Evolutionary conservation across 2,888 invertebrate genomes (phyloP), one percentile per base, ranked within the genome.

Genomic region (Epinotia nisella): DNA sequence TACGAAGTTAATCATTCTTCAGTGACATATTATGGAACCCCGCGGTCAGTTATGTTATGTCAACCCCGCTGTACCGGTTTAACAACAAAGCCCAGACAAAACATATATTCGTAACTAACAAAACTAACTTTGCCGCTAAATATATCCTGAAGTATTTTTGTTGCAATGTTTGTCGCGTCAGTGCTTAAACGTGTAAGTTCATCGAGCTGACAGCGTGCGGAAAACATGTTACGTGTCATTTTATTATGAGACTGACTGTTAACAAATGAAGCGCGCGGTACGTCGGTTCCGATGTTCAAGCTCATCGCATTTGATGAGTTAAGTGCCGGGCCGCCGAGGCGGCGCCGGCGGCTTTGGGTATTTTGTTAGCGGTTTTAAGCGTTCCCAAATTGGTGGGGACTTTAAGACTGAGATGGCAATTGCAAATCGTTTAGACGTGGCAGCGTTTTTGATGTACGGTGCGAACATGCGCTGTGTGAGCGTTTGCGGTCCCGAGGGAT

Each of bases 251-350:
- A 39, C 11, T 59, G 71, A 71, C 66, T 45, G 24, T 60, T 35
- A 61, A 53, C 66, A 71, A 71, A 59, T 65, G 71, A 71, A 65
- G 39, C 51, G 71, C 49, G 21, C 49, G 67, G 58, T 21, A 64
- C 66, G 71, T 71, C 71, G 45, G 41, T 19, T 60, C 55, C 41
- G 15, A 60, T 55, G 60, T 67, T 71, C 66, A 45, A 17, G 15
- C 60, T 66, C 65, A 45, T 17, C 59, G 55, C 45, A 17, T 58
- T n/a, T 71, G 66, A 71, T 60, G 55, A 55, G 53, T 67, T 66
- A 71, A 71, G 59, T 66, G 60, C 55, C 19, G 53, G 55, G 19
- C 53, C 35, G 60, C 11, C 59, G 41, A 56, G 41, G 55, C 24
- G 53, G 35, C 51, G 17, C 24, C 19, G 19, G 19, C 19, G 19